phyloP scores from a whole-genome alignment of 2,113 vertebrate species.

The Cettia cetti region DNA sequence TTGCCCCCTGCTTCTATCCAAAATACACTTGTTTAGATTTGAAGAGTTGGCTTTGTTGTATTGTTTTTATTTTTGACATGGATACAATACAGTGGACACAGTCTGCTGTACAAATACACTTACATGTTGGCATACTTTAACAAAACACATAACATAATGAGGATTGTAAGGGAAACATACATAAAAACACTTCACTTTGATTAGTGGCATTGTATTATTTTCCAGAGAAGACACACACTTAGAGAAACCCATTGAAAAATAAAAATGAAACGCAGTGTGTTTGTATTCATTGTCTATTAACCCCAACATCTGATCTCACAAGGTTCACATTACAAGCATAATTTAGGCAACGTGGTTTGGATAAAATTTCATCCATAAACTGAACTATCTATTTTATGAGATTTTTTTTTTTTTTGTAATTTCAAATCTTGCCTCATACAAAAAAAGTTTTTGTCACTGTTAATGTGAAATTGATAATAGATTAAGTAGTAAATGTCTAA shows the following conservation, averaged over 20 bases:
- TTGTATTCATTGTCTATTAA: neutral
- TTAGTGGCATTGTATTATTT: neutral
- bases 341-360: neutral
- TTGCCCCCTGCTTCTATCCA: neutral
- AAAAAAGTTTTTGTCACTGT: neutral
- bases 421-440: slow-evolving; percentile 5
- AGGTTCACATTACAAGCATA: neutral
- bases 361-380: neutral
- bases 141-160: slow-evolving; percentile 19
- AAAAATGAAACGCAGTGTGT: neutral
- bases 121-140: neutral
- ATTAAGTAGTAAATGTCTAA: slow-evolving; percentile 22
- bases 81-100: slow-evolving; percentile 57
- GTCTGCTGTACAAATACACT: slow-evolving; percentile 44
- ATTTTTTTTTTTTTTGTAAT: neutral
- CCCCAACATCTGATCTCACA: neutral
- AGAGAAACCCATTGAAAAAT: neutral
- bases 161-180: neutral
- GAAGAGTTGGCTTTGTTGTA: neutral
- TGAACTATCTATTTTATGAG: neutral
- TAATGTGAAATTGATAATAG: slow-evolving; percentile 19
- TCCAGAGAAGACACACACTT: slow-evolving; percentile 3
- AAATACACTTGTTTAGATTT: neutral
- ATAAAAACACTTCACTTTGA: slow-evolving; percentile 13
- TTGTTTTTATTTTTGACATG: slow-evolving; percentile 63